Evolutionary conservation across 2,888 invertebrate species (phyloP).

Genomic region (Artemia sinica): DNA sequence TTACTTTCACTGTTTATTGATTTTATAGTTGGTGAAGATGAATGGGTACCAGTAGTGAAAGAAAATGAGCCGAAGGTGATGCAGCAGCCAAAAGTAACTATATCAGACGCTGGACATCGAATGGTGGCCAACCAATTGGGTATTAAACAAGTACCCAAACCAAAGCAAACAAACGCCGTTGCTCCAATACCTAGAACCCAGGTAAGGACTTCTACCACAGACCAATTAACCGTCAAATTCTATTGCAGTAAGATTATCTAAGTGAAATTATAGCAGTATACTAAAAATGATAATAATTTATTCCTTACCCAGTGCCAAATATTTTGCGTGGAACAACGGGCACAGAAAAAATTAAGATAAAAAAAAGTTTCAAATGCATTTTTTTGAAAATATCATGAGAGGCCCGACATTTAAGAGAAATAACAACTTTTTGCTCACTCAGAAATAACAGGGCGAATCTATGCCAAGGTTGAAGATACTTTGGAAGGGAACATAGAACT

Average conservation of each 20-base stretch:
- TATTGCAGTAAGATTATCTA: too few species aligned
- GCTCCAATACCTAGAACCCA: slow-evolving; percentile 27
- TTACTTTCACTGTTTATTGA: too few species aligned
- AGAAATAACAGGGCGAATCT: background rate
- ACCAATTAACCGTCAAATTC: too few species aligned
- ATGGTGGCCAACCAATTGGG: slow-evolving; percentile 16
- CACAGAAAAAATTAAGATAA: too few species aligned
- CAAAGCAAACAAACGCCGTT: slow-evolving; percentile 24
- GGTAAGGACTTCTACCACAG: too few species aligned
- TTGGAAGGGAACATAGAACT: background rate
- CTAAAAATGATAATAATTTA: too few species aligned
- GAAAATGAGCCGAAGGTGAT: slow-evolving; percentile 33
- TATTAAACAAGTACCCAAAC: slow-evolving; percentile 17
- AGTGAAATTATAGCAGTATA: too few species aligned
- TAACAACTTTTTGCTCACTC: background rate
- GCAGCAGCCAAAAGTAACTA: slow-evolving; percentile 24
- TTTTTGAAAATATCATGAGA: background rate
- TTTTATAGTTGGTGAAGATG: slow-evolving; percentile 38
- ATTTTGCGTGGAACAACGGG: too few species aligned
- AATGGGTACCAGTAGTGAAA: slow-evolving; percentile 66
- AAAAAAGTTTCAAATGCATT: background rate
- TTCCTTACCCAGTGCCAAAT: too few species aligned
- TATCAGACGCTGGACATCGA: slow-evolving; percentile 15
- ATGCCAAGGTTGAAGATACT: background rate
- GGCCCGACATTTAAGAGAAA: background rate